Evolutionary conservation across 2,113 vertebrate genomes (phyloP).

Genomic region (Grammomys dolichurus): DNA sequence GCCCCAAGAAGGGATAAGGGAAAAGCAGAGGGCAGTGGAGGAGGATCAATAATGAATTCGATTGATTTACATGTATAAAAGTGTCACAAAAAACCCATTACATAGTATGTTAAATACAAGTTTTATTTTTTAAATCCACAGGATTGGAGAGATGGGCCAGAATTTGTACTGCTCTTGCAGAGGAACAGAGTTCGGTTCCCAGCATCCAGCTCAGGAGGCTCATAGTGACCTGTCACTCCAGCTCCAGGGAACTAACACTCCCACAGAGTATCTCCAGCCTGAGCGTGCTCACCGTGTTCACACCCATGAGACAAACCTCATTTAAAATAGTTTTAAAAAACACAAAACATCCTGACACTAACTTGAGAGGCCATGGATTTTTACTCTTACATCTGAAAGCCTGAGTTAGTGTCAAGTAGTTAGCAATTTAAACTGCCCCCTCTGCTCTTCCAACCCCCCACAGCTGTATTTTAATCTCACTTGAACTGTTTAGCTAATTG

Average conservation of each 20-base stretch:
- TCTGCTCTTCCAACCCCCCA: neutral
- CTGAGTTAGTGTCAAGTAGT: conserved; percentile 58
- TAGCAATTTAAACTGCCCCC: conserved; percentile 51
- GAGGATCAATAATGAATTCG: neutral
- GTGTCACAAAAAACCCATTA: neutral
- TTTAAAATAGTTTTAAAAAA: neutral
- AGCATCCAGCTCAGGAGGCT: neutral
- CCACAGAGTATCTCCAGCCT: too few relatives aligned
- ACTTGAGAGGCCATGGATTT: conserved; percentile 14
- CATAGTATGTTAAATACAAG: neutral
- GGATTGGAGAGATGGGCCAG: neutral
- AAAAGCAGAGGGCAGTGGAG: neutral
- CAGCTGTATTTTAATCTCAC: conserved; percentile 52
- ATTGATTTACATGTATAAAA: neutral
- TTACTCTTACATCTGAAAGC: conserved; percentile 29
- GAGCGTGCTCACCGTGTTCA: accelerated
- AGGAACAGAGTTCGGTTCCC: neutral
- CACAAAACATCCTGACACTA: conserved; percentile 34
- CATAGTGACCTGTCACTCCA: too few relatives aligned
- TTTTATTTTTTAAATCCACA: neutral
- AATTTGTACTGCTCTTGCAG: neutral
- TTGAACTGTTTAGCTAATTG: conserved; percentile 69
- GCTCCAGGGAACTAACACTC: neutral
- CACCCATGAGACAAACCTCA: neutral
- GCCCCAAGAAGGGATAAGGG: neutral